A percentile compares a stretch with the other conserved stretches of the same genome.
These are phyloP conservation scores for Trichomalopsis sarcophagae DNA, from an alignment of 1,140 invertebrate species.

Conservation along the genomic window DNA sequence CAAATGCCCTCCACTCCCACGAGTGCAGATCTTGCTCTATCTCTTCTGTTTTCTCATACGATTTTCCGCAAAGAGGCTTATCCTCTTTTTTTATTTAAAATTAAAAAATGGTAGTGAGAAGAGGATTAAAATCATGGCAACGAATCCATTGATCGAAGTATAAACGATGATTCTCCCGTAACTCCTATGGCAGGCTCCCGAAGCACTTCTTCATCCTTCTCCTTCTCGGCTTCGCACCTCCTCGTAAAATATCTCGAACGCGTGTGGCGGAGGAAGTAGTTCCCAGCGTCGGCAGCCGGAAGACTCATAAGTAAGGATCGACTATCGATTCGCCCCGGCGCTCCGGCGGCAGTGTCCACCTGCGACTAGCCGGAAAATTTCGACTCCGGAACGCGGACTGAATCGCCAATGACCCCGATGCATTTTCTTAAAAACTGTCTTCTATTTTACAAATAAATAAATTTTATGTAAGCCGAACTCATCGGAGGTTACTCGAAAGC, in stretches of 20 bases:
- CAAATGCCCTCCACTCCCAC: constrained; percentile 20
- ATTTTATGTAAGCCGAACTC: no score
- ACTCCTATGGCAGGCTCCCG: no score
- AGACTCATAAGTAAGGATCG: constrained; percentile 23
- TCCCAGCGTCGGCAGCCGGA: background rate
- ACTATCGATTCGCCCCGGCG: background rate
- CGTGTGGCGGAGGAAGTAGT: background rate
- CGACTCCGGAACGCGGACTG: background rate
- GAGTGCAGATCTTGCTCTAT: background rate
- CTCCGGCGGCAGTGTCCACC: background rate
- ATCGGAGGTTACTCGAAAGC: no score
- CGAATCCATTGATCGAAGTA: background rate
- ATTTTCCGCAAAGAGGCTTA: background rate
- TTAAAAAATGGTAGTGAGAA: no score
- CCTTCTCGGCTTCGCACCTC: background rate
- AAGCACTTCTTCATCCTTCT: background rate
- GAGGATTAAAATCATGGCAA: background rate
- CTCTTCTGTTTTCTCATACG: background rate
- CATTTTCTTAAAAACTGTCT: no score
- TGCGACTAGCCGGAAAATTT: constrained; percentile 34
- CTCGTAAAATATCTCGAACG: constrained; percentile 17
- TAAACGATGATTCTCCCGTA: background rate
- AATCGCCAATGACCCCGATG: background rate
- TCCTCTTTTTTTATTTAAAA: background rate
- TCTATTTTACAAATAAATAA: no score